Evolutionary conservation across 2,797 vertebrate genomes (phyloP).

Genomic region (Poeciliopsis presidionis): DNA sequence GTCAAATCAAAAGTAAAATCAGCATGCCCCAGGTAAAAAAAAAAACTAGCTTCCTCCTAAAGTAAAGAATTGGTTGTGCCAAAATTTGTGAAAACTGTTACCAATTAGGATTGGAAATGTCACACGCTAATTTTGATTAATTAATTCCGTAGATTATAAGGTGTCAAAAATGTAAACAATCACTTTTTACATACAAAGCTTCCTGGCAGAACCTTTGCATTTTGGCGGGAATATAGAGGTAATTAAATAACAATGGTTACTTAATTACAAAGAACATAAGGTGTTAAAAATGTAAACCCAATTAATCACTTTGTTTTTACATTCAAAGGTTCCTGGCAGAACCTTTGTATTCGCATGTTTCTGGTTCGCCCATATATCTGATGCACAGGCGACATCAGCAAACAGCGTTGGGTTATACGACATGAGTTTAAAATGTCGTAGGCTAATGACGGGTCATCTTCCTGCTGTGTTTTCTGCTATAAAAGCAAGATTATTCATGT

Average conservation of each 20-base stretch:
- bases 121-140: background rate
- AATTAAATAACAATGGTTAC: background rate
- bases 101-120: background rate
- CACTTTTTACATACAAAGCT: background rate
- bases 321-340: background rate
- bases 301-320: background rate
- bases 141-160: background rate
- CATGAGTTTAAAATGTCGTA: background rate
- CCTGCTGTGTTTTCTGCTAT: background rate
- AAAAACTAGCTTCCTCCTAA: background rate
- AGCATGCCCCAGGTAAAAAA: background rate
- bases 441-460: background rate
- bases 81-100: background rate
- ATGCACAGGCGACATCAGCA: background rate
- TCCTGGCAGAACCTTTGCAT: background rate
- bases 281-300: background rate
- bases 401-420: background rate
- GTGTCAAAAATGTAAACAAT: background rate
- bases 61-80: background rate
- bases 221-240: background rate
- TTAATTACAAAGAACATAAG: background rate
- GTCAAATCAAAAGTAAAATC: background rate
- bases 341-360: background rate
- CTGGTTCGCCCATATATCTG: background rate
- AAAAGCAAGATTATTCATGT: background rate